Evolutionary conservation across 2,888 invertebrate genomes (phyloP).

Genomic region (Metacarcinus magister): DNA sequence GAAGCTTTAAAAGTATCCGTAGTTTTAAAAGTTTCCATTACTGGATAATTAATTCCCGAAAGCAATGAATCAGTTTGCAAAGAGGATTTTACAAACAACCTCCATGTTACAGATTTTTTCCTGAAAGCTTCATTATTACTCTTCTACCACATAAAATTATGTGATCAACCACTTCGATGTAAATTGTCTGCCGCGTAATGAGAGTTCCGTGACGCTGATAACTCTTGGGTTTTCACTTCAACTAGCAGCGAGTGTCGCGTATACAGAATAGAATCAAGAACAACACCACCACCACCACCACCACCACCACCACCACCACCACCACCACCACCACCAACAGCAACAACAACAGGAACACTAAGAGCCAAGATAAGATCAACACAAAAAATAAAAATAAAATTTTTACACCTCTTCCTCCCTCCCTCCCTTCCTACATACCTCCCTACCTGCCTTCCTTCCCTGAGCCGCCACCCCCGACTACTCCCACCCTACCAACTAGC

Average conservation of each 20-base stretch:
- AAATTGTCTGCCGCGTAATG: constrained; percentile 11
- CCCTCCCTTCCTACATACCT: no score
- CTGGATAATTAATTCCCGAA: constrained; percentile 26
- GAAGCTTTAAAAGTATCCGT: neutral
- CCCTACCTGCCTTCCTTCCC: neutral
- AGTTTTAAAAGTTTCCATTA: constrained; percentile 14
- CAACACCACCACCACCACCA: no score
- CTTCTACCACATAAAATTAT: neutral
- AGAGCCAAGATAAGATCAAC: no score
- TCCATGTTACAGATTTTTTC: neutral
- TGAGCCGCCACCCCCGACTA: neutral
- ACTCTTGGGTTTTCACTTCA: neutral
- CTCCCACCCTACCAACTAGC: neutral
- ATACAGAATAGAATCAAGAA: no score
- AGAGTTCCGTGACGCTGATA: neutral
- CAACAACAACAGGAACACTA: no score
- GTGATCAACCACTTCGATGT: neutral
- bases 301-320: no score
- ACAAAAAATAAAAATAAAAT: no score
- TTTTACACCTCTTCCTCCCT: no score
- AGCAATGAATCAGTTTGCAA: constrained; percentile 9
- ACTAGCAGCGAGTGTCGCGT: no score
- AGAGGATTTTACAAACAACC: constrained; percentile 26
- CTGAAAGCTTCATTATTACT: neutral
- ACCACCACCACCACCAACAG: no score